These are phyloP conservation scores for Montipora efflorescens DNA, from an alignment of 64 coral and sea anemone genomes.

Conservation along the genomic window DNA sequence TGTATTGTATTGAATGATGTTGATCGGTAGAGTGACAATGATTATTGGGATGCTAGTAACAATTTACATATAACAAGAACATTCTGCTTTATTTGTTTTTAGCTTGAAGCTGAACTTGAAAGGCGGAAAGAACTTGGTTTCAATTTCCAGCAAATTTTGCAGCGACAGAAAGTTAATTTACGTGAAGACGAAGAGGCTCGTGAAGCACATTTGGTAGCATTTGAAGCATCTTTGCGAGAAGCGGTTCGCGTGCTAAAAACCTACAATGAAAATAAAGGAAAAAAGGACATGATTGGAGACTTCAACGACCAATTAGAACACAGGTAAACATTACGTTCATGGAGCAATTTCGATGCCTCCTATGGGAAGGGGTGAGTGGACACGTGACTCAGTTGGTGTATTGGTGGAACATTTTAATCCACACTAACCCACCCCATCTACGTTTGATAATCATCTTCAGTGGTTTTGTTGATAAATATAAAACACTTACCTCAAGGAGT, in stretches of 20 bases:
- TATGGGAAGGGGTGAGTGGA: neutral
- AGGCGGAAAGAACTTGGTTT: conserved; percentile 96
- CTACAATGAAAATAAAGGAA: conserved; percentile 71
- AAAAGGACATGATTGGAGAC: conserved; percentile 64
- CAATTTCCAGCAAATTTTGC: conserved; percentile 92
- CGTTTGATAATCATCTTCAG: neutral
- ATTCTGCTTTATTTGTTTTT: neutral
- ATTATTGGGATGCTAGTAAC: neutral
- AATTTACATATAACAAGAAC: neutral
- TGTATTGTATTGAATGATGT: too few species aligned
- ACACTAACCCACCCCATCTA: too few species aligned
- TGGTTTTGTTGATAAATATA: neutral
- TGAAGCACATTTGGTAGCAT: conserved; percentile 91
- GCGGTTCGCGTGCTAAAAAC: conserved; percentile 84
- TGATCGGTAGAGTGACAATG: neutral
- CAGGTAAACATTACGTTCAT: conserved; percentile 48
- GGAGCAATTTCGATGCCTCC: too few species aligned
- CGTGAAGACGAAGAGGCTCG: conserved; percentile 94
- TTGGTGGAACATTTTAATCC: too few species aligned
- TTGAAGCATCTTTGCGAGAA: conserved; percentile 87
- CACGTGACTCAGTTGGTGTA: neutral
- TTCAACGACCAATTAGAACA: conserved; percentile 92
- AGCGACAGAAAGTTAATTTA: conserved; percentile 76
- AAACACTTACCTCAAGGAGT: neutral
- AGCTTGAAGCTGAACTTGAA: conserved; percentile 96